phyloP scores from a whole-genome alignment of 2,797 vertebrate genomes.

The Anabas testudineus region DNA sequence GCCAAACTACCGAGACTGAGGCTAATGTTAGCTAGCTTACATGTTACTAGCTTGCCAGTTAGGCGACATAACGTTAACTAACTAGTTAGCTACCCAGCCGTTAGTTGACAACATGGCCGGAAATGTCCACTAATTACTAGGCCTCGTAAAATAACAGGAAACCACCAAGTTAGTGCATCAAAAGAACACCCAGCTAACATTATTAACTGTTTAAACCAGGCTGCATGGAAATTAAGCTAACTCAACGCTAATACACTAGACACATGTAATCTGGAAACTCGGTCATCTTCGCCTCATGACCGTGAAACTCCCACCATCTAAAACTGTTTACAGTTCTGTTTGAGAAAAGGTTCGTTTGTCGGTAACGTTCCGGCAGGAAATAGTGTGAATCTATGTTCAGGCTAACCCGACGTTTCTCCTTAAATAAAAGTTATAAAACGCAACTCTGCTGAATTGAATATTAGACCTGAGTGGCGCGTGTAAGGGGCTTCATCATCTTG shows the following conservation, averaged over 20 bases:
- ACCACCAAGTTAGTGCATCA: not conserved
- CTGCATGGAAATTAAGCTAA: not conserved
- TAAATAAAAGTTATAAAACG: not conserved
- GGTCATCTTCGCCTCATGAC: not conserved
- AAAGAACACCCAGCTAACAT: not conserved
- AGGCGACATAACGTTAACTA: not conserved
- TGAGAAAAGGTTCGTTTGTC: no score
- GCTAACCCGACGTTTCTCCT: not conserved
- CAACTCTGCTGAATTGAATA: not conserved
- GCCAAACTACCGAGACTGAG: slow-evolving; percentile 12
- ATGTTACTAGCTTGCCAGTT: not conserved
- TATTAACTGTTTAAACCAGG: not conserved
- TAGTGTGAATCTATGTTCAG: not conserved
- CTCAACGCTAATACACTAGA: not conserved
- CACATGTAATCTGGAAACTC: not conserved
- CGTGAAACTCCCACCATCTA: not conserved
- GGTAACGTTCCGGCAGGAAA: no score
- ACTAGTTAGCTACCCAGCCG: not conserved
- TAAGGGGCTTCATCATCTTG: fast-evolving
- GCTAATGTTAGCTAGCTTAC: slow-evolving; percentile 3
- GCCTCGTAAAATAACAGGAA: slow-evolving; percentile 21
- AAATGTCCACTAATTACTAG: not conserved
- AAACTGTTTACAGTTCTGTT: not conserved
- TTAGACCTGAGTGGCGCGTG: fast-evolving
- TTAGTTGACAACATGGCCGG: slow-evolving; percentile 23